phyloP scores from a whole-genome alignment of 1,140 invertebrate species.

The Diorhabda carinulata region DNA sequence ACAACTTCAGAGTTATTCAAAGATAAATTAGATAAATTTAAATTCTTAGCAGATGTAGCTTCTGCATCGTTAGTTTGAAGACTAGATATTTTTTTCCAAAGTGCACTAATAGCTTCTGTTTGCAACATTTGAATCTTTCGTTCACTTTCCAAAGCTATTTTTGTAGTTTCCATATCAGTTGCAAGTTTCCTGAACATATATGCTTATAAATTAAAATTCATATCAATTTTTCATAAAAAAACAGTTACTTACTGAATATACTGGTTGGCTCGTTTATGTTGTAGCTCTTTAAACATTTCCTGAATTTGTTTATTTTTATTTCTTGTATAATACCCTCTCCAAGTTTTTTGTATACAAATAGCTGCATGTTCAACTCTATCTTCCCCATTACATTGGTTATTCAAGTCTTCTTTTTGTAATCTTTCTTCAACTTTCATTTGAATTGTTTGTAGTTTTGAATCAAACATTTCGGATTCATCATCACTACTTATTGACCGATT shows the following conservation, averaged over 20 bases:
- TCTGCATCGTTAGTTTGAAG: slow-evolving; percentile 49
- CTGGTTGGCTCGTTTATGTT: slow-evolving; percentile 75
- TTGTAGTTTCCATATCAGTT: slow-evolving; percentile 75
- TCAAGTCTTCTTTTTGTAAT: slow-evolving; percentile 47
- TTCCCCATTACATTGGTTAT: slow-evolving; percentile 39
- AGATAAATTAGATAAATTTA: slow-evolving; percentile 34
- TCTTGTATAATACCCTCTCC: slow-evolving; percentile 80
- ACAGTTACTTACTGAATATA: slow-evolving; percentile 72
- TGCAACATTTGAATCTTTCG: slow-evolving; percentile 80
- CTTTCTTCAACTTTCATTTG: slow-evolving; percentile 56
- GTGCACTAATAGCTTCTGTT: slow-evolving; percentile 83
- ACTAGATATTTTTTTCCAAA: slow-evolving; percentile 84
- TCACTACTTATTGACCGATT: slow-evolving; percentile 50
- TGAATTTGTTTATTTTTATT: slow-evolving; percentile 72
- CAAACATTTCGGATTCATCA: slow-evolving; percentile 58
- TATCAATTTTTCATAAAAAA: not conserved
- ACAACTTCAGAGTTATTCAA: slow-evolving; percentile 43
- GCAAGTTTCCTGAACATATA: slow-evolving; percentile 61
- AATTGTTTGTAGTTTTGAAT: slow-evolving; percentile 59
- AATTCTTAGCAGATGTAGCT: slow-evolving; percentile 11
- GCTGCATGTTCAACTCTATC: slow-evolving; percentile 54
- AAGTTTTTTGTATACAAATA: slow-evolving; percentile 79
- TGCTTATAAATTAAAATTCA: not conserved
- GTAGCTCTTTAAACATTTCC: slow-evolving; percentile 70
- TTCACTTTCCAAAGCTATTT: slow-evolving; percentile 78